Percentiles rank a stretch among this genome's conserved stretches.
These are phyloP conservation scores for Cyclargus thomasi DNA, from an alignment of 1,140 invertebrate species.

Conservation along the genomic window DNA sequence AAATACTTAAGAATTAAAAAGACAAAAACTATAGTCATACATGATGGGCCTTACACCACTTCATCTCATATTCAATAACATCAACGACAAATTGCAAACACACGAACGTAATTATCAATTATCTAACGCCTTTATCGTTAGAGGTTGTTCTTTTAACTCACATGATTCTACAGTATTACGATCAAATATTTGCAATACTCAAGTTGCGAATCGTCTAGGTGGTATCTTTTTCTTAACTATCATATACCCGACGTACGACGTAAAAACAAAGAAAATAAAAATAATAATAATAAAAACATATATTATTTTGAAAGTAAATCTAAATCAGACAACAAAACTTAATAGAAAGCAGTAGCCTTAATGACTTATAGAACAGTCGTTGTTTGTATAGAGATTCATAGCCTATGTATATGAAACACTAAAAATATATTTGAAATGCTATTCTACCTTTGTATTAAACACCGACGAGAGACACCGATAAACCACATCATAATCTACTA, in stretches of 20 bases:
- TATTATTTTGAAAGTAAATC: not conserved
- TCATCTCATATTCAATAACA: not conserved
- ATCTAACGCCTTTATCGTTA: not conserved
- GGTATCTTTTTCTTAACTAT: no score
- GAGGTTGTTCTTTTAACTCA: no score
- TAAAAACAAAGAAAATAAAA: not conserved
- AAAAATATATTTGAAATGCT: slow-evolving; percentile 5
- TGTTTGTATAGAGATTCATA: not conserved
- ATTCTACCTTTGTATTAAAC: not conserved
- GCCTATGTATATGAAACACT: slow-evolving; percentile 2
- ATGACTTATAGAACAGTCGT: not conserved
- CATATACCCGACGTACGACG: not conserved
- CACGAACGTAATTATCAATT: not conserved
- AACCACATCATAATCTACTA: not conserved
- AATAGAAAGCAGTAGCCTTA: not conserved
- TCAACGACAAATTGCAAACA: not conserved
- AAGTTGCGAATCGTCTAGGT: not conserved
- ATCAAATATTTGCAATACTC: not conserved
- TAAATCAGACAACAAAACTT: slow-evolving; percentile 1
- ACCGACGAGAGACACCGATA: no score
- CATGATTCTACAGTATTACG: not conserved
- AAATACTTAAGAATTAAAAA: no score
- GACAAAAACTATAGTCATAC: no score
- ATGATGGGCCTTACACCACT: no score
- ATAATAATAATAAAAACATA: not conserved